Evolutionary conservation across 2,797 vertebrate genomes (phyloP).

Genomic region (Coendou prehensilis): DNA sequence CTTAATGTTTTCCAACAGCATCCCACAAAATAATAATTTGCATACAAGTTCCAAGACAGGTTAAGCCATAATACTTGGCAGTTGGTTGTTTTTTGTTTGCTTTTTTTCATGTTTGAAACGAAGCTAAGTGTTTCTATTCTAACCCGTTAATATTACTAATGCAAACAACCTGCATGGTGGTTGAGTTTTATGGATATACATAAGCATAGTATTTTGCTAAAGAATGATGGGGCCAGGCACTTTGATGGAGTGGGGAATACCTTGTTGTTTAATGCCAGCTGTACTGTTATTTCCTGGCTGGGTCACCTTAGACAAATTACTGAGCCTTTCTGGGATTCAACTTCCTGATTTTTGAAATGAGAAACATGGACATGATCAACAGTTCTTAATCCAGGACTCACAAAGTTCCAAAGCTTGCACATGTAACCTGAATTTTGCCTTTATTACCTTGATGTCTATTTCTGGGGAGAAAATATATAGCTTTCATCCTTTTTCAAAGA

Average conservation of each 20-base stretch:
- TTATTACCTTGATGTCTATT: not conserved
- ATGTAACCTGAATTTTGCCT: not conserved
- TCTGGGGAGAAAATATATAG: not conserved
- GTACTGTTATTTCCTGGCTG: not conserved
- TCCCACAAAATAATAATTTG: not conserved
- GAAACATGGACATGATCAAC: not conserved
- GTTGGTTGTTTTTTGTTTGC: not conserved
- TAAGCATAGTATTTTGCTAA: not conserved
- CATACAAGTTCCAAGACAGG: not conserved
- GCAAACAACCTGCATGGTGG: not conserved
- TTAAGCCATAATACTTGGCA: not conserved
- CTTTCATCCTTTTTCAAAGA: not conserved
- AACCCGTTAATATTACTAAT: not conserved
- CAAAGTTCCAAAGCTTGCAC: not conserved
- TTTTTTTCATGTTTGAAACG: not conserved
- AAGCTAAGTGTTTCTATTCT: not conserved
- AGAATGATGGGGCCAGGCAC: not conserved
- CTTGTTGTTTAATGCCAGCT: not conserved
- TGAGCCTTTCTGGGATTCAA: not conserved
- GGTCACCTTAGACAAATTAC: conserved; percentile 1
- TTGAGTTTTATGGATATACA: not conserved
- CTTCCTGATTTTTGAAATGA: conserved; percentile 59
- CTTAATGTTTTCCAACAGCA: not conserved
- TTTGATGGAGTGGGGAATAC: not conserved
- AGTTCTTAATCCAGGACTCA: not conserved